Base-by-base conservation (phyloP, 2,888 invertebrate genomes). In the Elysia crispata region DNA sequence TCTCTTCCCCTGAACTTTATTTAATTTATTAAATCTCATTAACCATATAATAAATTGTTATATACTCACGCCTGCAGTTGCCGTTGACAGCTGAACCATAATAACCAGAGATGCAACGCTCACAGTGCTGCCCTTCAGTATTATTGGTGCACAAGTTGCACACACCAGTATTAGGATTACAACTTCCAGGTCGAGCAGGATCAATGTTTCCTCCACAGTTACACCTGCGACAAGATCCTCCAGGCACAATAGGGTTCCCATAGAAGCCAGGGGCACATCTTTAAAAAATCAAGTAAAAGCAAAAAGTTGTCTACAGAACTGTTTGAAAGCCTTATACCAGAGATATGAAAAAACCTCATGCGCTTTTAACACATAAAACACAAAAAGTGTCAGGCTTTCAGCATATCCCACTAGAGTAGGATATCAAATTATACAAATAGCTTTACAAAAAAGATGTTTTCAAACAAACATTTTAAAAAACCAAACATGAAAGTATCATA, bases 61-160 rank as follows among this genome's bases (percentile, higher is more conserved):
- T 66, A 66, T n/a, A 49, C 81, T 81, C 57, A 83, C 92, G 84
- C 86, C 86, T 86, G 82, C 92, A 92, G 80, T 90, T 89, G 8
- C 87, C 88, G 74, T 87, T 85, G 1, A 85, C 67, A 31, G 92
- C 90, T 49, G 90, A 88, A 0, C 93, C 92, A 83, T 88, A 92
- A 85, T 87, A 92, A 8, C 92, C 92, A 15, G 86, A 83, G 66
- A 85, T 84, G 85, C 93, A 92, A 49, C 83, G 94, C 93, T 94
- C 94, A 88, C 95, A 95, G 94, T 95, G 15, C 95, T 96, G 86
- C 94, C 95, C 96, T 89, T 94, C n/a, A 93, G 94, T 85, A 95
- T 95, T 93, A 95, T 95, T 87, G 94, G 93, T 95, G 90, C 98
- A 98, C 64, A 95, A 95, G 78, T 96, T 94, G 92, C 99, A 99